Conservation (phyloP, 2,797 vertebrate genomes). For the Aratinga solstitialis region DNA sequence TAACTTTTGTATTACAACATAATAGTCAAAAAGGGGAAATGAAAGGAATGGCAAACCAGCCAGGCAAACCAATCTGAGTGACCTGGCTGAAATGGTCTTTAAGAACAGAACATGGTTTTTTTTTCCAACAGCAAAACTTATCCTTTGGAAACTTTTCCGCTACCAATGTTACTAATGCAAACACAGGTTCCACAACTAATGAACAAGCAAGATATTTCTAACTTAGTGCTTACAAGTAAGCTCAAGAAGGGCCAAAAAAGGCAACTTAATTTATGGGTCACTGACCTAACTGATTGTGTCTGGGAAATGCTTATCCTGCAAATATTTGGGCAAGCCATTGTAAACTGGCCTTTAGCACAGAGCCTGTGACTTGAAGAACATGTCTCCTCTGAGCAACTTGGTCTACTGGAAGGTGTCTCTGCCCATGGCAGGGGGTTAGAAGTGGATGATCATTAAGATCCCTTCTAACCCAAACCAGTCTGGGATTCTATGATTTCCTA, state of each 20-base stretch:
- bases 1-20: not conserved
- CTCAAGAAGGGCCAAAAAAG: not conserved
- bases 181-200: not conserved
- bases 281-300: not conserved
- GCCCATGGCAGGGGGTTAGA: not conserved
- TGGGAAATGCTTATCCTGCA: not conserved
- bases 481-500: not conserved
- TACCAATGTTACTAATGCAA: not conserved
- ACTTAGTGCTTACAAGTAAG: not conserved
- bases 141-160: not conserved
- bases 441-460: not conserved
- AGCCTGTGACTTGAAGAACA: not conserved
- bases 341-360: not conserved
- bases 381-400: not conserved
- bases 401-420: not conserved
- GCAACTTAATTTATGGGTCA: not conserved
- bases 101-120: not conserved
- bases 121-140: not conserved
- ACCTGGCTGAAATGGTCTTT: not conserved
- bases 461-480: not conserved
- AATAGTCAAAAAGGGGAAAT: not conserved
- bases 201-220: not conserved
- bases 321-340: conserved; percentile 8
- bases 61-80: not conserved
- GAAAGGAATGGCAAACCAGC: not conserved